Evolutionary conservation across 2,888 invertebrate species (phyloP).

Genomic region (Lasioglossum malachurum): DNA sequence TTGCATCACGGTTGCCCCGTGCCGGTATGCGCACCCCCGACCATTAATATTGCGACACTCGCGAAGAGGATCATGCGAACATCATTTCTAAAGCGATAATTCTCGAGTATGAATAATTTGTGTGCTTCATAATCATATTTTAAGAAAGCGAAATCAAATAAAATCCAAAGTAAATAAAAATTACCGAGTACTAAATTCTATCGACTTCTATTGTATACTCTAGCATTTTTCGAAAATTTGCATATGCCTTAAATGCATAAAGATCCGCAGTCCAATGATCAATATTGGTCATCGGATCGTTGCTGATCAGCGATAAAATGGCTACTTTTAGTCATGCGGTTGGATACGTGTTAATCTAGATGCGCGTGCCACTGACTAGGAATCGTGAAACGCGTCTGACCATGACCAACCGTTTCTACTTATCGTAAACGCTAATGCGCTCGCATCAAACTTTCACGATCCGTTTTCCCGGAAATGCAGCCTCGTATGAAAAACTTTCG

Average conservation of each 20-base stretch:
- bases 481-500: not conserved
- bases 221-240: too few relatives aligned
- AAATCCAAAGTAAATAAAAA: too few relatives aligned
- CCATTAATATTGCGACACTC: not conserved
- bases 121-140: not conserved
- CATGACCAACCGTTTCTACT: not conserved
- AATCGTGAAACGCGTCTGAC: not conserved
- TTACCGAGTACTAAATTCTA: too few relatives aligned
- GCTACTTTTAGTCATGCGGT: too few relatives aligned
- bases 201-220: too few relatives aligned
- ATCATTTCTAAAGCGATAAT: not conserved
- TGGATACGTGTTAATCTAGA: too few relatives aligned
- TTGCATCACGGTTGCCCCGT: not conserved
- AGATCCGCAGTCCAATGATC: too few relatives aligned
- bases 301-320: too few relatives aligned
- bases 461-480: not conserved
- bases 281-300: too few relatives aligned
- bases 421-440: not conserved
- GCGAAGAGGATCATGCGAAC: not conserved
- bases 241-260: too few relatives aligned
- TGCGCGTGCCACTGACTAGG: too few relatives aligned
- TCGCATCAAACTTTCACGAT: not conserved
- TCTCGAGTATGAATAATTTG: not conserved
- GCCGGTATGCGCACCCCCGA: not conserved
- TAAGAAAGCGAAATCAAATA: too few relatives aligned